Base-by-base conservation (phyloP, 2,888 invertebrate genomes). In the Melinopterus prodromus region DNA sequence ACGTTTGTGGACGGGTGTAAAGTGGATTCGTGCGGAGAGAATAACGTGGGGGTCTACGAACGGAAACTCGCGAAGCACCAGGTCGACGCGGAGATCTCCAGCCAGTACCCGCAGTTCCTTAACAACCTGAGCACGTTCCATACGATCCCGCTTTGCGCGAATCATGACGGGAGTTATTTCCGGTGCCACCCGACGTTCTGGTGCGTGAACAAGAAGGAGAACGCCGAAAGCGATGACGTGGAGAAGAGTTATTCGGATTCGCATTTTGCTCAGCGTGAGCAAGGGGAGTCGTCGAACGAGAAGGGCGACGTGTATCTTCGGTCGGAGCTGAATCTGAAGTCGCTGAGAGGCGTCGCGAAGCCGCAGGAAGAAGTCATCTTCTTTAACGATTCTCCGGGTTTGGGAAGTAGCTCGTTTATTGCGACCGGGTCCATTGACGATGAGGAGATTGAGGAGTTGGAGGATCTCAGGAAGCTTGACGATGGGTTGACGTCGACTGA, bases 111-210 rank as follows among this genome's bases (percentile, higher is more conserved):
- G 36, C 12, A 77, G n/a, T 6, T 37, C 76, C 0, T 36, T 3
- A 76, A 76, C n/a, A 76, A 76, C 12, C 69, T 81, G 7, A 79
- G 77, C 4, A 70, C 72, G 16, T 79, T 81, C 74, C 78, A 78
- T 70, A 26, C 69, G 15, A 71, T 74, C 9, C 70, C 79, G 7
- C 16, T 79, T 16, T 78, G 16, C 16, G 53, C 71, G 6, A 78
- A 78, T 37, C 77, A 80, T 5, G 38, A 35, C 6, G 38, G 26
- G 6, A 70, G 53, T 5, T 37, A 36, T n/a, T 76, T 16, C 15
- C 77, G 79, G 14, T 81, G 81, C 36, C 79, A 81, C 70, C 79
- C 81, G 37, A 79, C 81, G 16, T 81, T 75, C 36, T 81, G 81
- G 81, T 81, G 79, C 38, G 78, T 81, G 15, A 77, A 79, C 6